Conservation (phyloP, 2,888 invertebrate genomes). For the Stenichneumon culpator region DNA sequence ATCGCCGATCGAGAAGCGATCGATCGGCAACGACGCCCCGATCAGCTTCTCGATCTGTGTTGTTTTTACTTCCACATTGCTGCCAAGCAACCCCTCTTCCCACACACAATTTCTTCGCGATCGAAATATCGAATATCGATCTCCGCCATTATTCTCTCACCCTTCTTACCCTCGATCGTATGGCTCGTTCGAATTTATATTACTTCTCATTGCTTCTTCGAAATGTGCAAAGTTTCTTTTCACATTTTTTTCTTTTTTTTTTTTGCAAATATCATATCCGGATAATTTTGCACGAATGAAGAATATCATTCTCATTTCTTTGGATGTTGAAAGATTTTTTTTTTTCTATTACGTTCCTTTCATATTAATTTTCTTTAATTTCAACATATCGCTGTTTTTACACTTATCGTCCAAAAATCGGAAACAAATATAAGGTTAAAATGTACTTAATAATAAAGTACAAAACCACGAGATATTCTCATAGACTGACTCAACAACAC, state of each 20-base stretch:
- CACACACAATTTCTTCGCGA: conserved; percentile 53
- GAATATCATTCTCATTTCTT: background rate
- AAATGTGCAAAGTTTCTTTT: conserved; percentile 29
- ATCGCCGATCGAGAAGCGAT: conserved; percentile 79
- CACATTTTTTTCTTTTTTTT: conserved; percentile 29
- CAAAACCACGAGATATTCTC: too few species aligned
- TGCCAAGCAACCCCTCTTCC: conserved; percentile 72
- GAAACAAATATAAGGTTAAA: too few species aligned
- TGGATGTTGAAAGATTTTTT: background rate
- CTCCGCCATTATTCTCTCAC: conserved; percentile 60
- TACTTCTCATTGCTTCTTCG: conserved; percentile 54
- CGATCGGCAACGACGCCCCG: conserved; percentile 71
- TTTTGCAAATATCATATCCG: background rate
- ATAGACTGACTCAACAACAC: too few species aligned
- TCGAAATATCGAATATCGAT: conserved; percentile 67
- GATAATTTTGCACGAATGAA: too few species aligned
- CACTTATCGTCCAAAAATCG: too few species aligned
- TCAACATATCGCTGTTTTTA: too few species aligned
- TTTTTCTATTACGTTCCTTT: background rate
- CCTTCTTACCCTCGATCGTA: conserved; percentile 60
- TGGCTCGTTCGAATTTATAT: conserved; percentile 74
- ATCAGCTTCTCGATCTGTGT: conserved; percentile 76
- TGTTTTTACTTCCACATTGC: conserved; percentile 74
- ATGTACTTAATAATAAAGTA: too few species aligned
- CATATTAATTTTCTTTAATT: too few species aligned